A percentile compares a stretch with the other conserved stretches of the same genome.
Evolutionary conservation across 2,113 vertebrate species (phyloP).

Genomic region (Hydrochoerus hydrochaeris): DNA sequence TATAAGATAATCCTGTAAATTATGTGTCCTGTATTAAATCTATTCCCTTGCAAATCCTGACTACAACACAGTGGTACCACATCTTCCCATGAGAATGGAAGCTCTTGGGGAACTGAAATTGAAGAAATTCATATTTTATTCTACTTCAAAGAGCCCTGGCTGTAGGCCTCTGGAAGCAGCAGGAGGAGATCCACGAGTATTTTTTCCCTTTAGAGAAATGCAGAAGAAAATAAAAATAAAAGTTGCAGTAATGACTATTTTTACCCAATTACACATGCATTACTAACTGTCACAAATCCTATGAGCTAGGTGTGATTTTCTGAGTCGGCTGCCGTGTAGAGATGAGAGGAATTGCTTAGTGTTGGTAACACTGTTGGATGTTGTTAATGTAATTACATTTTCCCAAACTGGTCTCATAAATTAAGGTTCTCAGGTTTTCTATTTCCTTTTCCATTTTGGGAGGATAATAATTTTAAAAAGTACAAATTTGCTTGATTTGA

Average conservation of each 20-base stretch:
- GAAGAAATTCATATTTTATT: background rate
- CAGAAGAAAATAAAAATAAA: constrained; percentile 70
- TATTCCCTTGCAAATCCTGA: background rate
- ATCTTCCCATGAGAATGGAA: background rate
- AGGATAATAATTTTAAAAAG: constrained; percentile 52
- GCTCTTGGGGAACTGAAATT: background rate
- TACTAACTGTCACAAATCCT: constrained; percentile 74
- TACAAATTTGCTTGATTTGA: constrained; percentile 61
- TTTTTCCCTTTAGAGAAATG: constrained; percentile 52
- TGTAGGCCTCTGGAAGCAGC: constrained; percentile 9
- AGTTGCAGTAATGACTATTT: constrained; percentile 67
- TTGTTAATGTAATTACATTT: constrained; percentile 76
- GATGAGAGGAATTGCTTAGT: constrained; percentile 72
- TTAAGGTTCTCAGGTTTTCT: constrained; percentile 67
- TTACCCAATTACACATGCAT: constrained; percentile 75
- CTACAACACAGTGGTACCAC: background rate
- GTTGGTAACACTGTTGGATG: constrained; percentile 73
- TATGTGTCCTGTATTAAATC: background rate
- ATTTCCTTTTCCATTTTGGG: constrained; percentile 53
- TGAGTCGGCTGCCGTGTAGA: constrained; percentile 57
- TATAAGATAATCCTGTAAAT: background rate
- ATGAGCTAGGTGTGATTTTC: constrained; percentile 75
- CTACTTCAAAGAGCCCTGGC: background rate
- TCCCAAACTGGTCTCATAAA: constrained; percentile 56
- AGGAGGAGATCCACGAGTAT: background rate